These are phyloP conservation scores for Procambarus virginalis DNA, from an alignment of 1,140 invertebrate species.

Conservation along the genomic window DNA sequence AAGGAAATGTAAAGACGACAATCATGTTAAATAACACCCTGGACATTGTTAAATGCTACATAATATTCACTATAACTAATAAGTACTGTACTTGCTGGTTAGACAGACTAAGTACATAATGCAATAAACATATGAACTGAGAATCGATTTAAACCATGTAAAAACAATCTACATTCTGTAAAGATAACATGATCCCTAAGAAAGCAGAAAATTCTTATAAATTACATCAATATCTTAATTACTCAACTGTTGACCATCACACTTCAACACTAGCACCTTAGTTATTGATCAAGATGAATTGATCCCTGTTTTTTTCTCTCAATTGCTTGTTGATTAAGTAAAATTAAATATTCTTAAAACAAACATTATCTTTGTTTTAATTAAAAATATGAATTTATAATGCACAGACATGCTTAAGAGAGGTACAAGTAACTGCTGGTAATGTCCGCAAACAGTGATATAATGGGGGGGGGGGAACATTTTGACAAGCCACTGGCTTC, in stretches of 20 bases:
- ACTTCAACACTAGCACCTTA: background rate
- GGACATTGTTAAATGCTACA: background rate
- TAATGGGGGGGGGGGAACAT: background rate
- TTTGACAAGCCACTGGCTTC: no score
- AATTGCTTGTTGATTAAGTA: background rate
- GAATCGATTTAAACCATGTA: slow-evolving; percentile 7
- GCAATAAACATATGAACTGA: background rate
- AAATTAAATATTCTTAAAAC: no score
- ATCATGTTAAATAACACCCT: slow-evolving; percentile 9
- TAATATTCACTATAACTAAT: slow-evolving; percentile 19
- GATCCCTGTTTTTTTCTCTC: background rate
- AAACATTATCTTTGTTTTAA: no score
- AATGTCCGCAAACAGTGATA: background rate
- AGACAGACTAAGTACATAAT: background rate
- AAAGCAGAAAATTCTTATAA: background rate
- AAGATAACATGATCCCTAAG: slow-evolving; percentile 13
- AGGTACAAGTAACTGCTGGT: no score
- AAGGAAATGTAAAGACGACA: background rate
- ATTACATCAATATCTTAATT: slow-evolving; percentile 10
- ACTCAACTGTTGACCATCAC: background rate
- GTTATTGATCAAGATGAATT: background rate
- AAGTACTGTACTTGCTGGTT: slow-evolving; percentile 15
- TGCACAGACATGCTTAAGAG: no score
- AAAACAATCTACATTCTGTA: slow-evolving; percentile 19
- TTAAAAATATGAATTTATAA: no score